These are phyloP conservation scores for Pseudoatta argentina DNA, from an alignment of 1,140 invertebrate genomes.

Conservation along the genomic window DNA sequence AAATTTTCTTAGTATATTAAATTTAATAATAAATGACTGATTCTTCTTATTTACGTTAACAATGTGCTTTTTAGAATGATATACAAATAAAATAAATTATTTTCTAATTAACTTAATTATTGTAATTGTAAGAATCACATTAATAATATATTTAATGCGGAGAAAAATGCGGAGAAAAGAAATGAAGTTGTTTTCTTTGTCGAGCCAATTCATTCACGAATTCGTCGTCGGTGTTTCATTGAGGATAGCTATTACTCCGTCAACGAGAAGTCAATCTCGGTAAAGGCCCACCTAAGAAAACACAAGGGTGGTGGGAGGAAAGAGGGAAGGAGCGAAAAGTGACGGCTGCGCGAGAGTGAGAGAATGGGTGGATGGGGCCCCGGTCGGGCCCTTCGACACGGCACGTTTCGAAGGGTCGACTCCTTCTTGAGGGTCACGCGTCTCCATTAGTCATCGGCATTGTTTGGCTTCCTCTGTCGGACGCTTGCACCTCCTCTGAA, in stretches of 20 bases:
- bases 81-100: not conserved
- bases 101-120: not conserved
- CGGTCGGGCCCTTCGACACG: not conserved
- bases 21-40: not conserved
- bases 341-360: constrained; percentile 4
- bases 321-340: not conserved
- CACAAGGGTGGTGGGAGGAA: constrained; percentile 1
- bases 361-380: constrained; percentile 14
- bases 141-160: not conserved
- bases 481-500: constrained; percentile 14
- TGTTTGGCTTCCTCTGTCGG: constrained; percentile 71
- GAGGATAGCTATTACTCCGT: constrained; percentile 39
- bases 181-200: constrained; percentile 25
- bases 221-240: constrained; percentile 32
- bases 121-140: not conserved
- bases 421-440: constrained; percentile 43
- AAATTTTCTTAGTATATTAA: not conserved
- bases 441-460: constrained; percentile 69
- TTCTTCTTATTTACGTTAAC: not conserved
- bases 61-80: not conserved
- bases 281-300: constrained; percentile 61
- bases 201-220: constrained; percentile 50
- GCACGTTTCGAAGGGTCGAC: not conserved
- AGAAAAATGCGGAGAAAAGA: not conserved
- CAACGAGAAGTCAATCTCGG: constrained; percentile 41